phyloP scores from a whole-genome alignment of 2,797 vertebrate species.

The Enteromius paludinosus region DNA sequence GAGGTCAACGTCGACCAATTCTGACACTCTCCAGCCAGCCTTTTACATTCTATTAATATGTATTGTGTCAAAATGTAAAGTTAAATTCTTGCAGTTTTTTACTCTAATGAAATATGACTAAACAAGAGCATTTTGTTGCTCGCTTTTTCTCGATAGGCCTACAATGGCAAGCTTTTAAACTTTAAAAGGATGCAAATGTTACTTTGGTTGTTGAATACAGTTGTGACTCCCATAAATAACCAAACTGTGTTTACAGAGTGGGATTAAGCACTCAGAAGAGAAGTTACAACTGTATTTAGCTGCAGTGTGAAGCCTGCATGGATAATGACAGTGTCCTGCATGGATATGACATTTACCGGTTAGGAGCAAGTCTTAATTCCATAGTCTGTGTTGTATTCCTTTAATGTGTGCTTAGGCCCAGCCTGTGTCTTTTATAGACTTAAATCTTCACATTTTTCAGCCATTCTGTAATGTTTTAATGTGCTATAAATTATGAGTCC shows the following conservation, averaged over 20 bases:
- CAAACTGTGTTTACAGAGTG: conserved; percentile 2
- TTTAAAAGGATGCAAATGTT: background rate
- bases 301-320: background rate
- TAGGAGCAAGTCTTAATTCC: conserved; percentile 1
- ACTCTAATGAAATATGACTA: background rate
- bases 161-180: background rate
- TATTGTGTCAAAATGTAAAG: background rate
- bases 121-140: background rate
- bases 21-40: background rate
- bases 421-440: background rate
- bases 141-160: background rate
- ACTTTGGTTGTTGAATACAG: background rate
- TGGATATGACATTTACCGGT: background rate
- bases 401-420: background rate
- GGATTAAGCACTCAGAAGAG: conserved; percentile 1
- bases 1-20: conserved; percentile 10
- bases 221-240: conserved; percentile 4
- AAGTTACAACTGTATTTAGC: conserved; percentile 2
- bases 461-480: conserved; percentile 26
- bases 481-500: conserved; percentile 30
- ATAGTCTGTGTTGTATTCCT: background rate
- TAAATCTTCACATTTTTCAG: no score
- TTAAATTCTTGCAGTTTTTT: background rate
- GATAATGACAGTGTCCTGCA: background rate
- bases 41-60: background rate